A percentile compares a stretch with the other conserved stretches of the same genome.
These are phyloP conservation scores for Lasiurus borealis DNA, from an alignment of 2,113 vertebrate genomes.

Conservation along the genomic window DNA sequence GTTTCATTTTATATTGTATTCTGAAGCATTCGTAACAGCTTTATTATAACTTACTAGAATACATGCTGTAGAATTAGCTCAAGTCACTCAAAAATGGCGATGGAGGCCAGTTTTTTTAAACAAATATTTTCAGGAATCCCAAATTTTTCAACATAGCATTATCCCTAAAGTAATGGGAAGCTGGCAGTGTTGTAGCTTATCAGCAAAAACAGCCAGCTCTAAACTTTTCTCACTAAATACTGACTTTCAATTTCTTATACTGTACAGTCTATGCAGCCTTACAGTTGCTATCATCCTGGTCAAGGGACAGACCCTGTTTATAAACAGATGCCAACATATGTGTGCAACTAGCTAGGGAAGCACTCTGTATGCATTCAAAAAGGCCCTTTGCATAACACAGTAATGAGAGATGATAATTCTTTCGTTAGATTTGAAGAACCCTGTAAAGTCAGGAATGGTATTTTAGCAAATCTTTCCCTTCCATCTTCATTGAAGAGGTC, in stretches of 20 bases:
- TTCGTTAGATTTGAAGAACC: constrained; percentile 2
- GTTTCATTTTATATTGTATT: neutral
- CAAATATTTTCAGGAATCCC: neutral
- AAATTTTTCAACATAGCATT: constrained; percentile 9
- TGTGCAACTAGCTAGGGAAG: neutral
- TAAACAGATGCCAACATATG: neutral
- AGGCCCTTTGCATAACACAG: neutral
- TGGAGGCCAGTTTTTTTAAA: neutral
- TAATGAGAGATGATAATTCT: neutral
- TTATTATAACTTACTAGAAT: neutral
- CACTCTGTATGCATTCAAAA: neutral
- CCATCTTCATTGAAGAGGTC: neutral
- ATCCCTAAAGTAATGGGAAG: neutral
- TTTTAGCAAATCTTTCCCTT: neutral
- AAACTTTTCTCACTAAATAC: neutral
- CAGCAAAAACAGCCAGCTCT: neutral
- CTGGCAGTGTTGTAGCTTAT: neutral
- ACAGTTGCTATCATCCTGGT: neutral
- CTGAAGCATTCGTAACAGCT: neutral
- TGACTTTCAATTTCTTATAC: neutral
- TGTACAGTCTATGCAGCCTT: neutral
- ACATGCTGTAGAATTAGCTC: constrained; percentile 3
- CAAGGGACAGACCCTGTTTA: constrained; percentile 28
- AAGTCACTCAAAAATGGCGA: neutral
- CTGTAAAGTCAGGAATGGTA: neutral